These are phyloP conservation scores for Phrynosoma blainvillii DNA, from an alignment of 2,113 vertebrate species.

Conservation along the genomic window DNA sequence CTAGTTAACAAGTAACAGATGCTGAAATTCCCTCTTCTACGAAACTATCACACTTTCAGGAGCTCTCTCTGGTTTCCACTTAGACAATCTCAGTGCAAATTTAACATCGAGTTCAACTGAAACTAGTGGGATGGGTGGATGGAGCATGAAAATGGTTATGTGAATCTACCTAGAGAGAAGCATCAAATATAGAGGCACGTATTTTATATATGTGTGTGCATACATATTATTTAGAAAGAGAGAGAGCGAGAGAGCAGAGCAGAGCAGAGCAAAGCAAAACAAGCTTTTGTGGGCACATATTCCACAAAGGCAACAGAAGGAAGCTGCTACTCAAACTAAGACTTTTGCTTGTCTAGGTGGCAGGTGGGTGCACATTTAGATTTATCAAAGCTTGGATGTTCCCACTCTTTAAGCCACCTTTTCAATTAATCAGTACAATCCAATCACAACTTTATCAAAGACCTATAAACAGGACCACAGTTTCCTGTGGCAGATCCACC, in stretches of 20 bases:
- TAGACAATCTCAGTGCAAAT: background rate
- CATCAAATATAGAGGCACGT: conserved; percentile 3
- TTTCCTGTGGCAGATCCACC: background rate
- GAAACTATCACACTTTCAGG: too few relatives aligned
- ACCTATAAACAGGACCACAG: background rate
- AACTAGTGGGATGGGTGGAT: background rate
- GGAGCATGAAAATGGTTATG: background rate
- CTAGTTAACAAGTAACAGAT: too few relatives aligned
- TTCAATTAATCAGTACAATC: background rate
- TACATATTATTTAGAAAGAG: background rate
- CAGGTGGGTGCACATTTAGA: background rate
- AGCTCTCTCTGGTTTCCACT: too few relatives aligned
- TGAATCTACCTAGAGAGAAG: background rate
- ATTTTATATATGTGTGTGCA: background rate
- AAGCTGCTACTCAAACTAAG: background rate
- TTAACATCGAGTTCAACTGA: background rate
- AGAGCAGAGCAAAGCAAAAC: background rate
- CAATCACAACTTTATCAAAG: background rate
- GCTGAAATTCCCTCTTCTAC: too few relatives aligned
- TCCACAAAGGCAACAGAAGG: conserved; percentile 2
- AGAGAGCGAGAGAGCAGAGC: too few relatives aligned
- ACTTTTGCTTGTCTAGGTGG: background rate
- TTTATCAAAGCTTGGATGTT: background rate
- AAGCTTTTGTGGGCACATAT: background rate
- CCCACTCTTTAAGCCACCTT: background rate